These are phyloP conservation scores for Boloria selene DNA, from an alignment of 2,888 invertebrate genomes.

Conservation along the genomic window DNA sequence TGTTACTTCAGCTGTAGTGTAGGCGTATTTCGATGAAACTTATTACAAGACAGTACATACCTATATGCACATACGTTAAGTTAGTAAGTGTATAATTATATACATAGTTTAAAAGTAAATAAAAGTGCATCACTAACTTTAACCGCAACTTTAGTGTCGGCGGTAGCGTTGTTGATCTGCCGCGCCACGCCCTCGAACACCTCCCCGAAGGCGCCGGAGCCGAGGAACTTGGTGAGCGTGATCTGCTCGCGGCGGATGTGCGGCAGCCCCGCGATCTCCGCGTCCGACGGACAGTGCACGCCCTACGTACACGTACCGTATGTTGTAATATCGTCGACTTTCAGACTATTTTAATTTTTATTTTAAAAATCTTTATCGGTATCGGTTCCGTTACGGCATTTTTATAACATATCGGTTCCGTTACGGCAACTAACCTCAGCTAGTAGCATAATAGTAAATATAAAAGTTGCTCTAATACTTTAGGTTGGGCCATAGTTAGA, in stretches of 20 bases:
- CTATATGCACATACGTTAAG: no score
- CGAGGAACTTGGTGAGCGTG: slow-evolving; percentile 92
- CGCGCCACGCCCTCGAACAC: slow-evolving; percentile 96
- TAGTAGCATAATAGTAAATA: no score
- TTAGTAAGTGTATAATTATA: no score
- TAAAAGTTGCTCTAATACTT: no score
- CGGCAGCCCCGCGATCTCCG: slow-evolving; percentile 90
- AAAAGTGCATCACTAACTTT: slow-evolving; percentile 83
- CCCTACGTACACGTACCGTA: slow-evolving; percentile 49
- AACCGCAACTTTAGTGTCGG: slow-evolving; percentile 92
- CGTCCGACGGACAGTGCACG: slow-evolving; percentile 84
- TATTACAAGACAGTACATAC: neutral
- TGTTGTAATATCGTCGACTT: neutral
- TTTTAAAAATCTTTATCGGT: no score
- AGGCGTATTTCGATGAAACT: neutral
- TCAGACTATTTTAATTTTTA: no score
- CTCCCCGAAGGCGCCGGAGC: slow-evolving; percentile 98
- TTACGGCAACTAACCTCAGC: no score
- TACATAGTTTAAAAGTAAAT: neutral
- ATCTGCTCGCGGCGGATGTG: slow-evolving; percentile 94
- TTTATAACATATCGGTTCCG: no score
- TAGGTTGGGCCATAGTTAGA: no score
- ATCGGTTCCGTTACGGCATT: no score
- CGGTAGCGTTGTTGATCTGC: slow-evolving; percentile 82
- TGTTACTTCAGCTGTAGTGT: no score